Evolutionary conservation across 2,888 invertebrate genomes (phyloP), one percentile per base, ranked within the genome.

Genomic region (Phasia obesa): DNA sequence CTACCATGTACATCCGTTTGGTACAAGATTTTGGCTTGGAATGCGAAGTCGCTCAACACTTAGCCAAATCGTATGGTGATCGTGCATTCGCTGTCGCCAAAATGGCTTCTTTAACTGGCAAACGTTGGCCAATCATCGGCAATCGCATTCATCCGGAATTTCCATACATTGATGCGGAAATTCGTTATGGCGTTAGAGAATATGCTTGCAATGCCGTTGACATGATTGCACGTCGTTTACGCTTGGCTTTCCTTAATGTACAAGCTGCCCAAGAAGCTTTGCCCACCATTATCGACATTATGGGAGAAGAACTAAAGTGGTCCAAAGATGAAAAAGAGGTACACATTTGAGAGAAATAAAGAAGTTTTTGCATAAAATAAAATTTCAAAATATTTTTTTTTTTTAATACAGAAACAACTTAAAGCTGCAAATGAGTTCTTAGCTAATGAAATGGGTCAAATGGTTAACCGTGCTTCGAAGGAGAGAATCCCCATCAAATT

Each of bases 1-100:
- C 99, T 0, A 99, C 99, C 0, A 96, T 99, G 95, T 99, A 98
- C 91, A 99, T 99, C 87, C 93, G 98, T 88, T 93, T 99, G 71
- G 99, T 99, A 75, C 99, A 99, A 92, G 99, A 99, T 93, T 99
- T 98, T 90, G 99, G 99, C 2, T 92, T 99, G 25, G 99, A 99
- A 90, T 97, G 96, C 91, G 99, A 99, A 92, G 98, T 98, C 9
- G 99, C 99, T 0, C 96, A 97, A 91, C 99, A 99, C 92, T 93
- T 99, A 88, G 95, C 99, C 0, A 95, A 95, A 87, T 97, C 98
- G 1, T 99, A 99, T 90, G 99, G 99, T 5, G 99, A 99, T 92
- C 94, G 98, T 86, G 98, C 99, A 0, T 99, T 98, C 90, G 96
- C 98, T 15, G 99, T 99, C 0, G 98, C 99, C 0, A 98, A 99